Evolutionary conservation across 2,888 invertebrate species (phyloP).

Genomic region (Ennomos quercinarius): DNA sequence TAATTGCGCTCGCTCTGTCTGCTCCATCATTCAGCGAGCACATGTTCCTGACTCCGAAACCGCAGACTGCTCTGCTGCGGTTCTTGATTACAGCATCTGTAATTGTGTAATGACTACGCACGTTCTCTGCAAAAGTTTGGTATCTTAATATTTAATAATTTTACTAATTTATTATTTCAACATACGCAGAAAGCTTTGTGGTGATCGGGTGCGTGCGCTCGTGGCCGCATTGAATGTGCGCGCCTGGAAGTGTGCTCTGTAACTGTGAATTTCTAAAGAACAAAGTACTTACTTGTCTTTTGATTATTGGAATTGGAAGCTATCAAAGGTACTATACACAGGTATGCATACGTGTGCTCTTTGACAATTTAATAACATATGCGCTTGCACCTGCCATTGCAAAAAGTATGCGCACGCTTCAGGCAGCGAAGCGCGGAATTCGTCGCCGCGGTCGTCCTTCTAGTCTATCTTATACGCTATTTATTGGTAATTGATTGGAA

Average conservation of each 20-base stretch:
- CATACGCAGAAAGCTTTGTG: conserved; percentile 13
- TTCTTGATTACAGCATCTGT: conserved; percentile 69
- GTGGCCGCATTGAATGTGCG: neutral
- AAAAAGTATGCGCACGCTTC: conserved; percentile 83
- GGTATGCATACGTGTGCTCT: conserved; percentile 72
- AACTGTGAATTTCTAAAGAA: conserved; percentile 23
- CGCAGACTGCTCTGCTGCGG: conserved; percentile 72
- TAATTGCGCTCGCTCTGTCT: conserved; percentile 69
- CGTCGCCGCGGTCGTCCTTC: conserved; percentile 73
- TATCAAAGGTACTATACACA: conserved; percentile 64
- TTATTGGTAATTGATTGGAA: conserved; percentile 84
- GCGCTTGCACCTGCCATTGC: conserved; percentile 80
- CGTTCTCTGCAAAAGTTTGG: conserved; percentile 55
- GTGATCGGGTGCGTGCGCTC: neutral
- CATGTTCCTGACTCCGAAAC: conserved; percentile 69
- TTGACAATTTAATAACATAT: conserved; percentile 86
- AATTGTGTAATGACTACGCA: conserved; percentile 64
- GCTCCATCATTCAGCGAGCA: conserved; percentile 69
- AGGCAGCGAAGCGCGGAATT: conserved; percentile 80
- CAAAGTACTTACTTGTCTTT: conserved; percentile 63
- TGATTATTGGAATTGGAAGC: conserved; percentile 74
- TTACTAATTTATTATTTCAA: conserved; percentile 31
- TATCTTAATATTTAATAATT: conserved; percentile 46
- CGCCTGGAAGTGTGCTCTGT: neutral
- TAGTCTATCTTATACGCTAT: conserved; percentile 79